These are phyloP conservation scores for Mico argentatus DNA, from an alignment of 2,797 vertebrate species.

Conservation along the genomic window DNA sequence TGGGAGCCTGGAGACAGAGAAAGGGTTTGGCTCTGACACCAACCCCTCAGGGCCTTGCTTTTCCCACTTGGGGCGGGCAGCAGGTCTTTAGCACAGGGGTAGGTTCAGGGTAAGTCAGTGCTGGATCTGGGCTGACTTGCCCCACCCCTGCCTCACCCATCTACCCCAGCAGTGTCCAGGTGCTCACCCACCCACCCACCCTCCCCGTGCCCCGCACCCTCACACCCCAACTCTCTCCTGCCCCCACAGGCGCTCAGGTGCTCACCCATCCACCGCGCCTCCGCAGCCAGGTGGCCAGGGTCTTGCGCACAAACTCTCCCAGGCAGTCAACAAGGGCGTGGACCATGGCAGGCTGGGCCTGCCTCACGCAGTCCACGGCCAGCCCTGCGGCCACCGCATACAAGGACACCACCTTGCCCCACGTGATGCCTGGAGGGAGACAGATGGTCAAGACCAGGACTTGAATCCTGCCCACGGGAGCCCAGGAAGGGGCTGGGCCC, in stretches of 20 bases:
- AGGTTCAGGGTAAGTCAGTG: not conserved
- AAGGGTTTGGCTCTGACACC: no score
- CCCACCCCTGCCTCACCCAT: not conserved
- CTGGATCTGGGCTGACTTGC: not conserved
- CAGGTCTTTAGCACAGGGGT: not conserved
- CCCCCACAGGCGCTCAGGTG: rapidly evolving
- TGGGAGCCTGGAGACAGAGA: rapidly evolving
- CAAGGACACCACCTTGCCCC: slow-evolving; percentile 98
- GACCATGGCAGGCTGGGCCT: slow-evolving; percentile 94
- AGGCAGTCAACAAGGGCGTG: slow-evolving; percentile 97
- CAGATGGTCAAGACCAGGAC: not conserved
- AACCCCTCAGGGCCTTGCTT: not conserved
- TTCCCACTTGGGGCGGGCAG: not conserved
- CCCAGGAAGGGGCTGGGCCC: not conserved
- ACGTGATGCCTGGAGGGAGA: slow-evolving; percentile 91
- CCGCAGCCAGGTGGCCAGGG: slow-evolving; percentile 92
- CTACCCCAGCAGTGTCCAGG: rapidly evolving
- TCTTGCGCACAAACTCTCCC: slow-evolving; percentile 97
- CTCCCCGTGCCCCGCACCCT: not conserved
- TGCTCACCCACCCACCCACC: slow-evolving; percentile 84
- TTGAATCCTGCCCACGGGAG: rapidly evolving
- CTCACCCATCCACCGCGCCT: slow-evolving; percentile 97
- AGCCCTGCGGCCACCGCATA: slow-evolving; percentile 94
- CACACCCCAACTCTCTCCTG: no score
- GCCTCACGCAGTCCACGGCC: slow-evolving; percentile 95